phyloP scores from a whole-genome alignment of 2,888 invertebrate species.

The Uropetala carovei region DNA sequence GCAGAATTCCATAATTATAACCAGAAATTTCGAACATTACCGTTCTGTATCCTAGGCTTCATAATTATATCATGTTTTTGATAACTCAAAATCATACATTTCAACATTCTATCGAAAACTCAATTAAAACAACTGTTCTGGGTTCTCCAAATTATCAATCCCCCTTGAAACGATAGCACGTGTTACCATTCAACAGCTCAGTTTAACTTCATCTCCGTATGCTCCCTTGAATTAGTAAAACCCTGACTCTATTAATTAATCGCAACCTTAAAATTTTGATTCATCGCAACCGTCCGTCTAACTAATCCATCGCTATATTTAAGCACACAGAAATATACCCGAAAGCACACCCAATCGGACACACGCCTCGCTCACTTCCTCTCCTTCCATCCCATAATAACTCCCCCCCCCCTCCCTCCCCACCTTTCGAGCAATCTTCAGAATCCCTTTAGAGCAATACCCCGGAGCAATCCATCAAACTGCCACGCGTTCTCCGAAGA shows the following conservation, averaged over 20 bases:
- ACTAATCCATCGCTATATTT: neutral
- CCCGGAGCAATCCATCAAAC: conserved; percentile 59
- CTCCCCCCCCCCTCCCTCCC: neutral
- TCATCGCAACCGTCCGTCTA: neutral
- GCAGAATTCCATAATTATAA: too few species aligned
- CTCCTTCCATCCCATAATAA: neutral
- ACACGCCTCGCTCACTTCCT: neutral
- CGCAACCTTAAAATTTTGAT: neutral
- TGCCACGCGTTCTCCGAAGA: conserved; percentile 36
- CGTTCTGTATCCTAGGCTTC: too few species aligned
- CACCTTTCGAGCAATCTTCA: conserved; percentile 9
- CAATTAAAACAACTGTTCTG: too few species aligned
- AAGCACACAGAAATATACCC: neutral
- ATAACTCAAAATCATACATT: too few species aligned
- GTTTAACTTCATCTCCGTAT: neutral
- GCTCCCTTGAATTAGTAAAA: neutral
- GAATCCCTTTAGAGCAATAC: conserved; percentile 63
- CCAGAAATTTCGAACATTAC: too few species aligned
- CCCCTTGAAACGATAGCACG: neutral
- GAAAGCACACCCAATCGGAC: neutral
- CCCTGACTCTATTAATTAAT: neutral
- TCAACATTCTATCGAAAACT: too few species aligned
- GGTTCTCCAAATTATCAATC: too few species aligned
- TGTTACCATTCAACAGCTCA: neutral
- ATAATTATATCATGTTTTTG: too few species aligned